Evolutionary conservation across 2,888 invertebrate genomes (phyloP).

Genomic region (Drosophila nr. perissopoda): DNA sequence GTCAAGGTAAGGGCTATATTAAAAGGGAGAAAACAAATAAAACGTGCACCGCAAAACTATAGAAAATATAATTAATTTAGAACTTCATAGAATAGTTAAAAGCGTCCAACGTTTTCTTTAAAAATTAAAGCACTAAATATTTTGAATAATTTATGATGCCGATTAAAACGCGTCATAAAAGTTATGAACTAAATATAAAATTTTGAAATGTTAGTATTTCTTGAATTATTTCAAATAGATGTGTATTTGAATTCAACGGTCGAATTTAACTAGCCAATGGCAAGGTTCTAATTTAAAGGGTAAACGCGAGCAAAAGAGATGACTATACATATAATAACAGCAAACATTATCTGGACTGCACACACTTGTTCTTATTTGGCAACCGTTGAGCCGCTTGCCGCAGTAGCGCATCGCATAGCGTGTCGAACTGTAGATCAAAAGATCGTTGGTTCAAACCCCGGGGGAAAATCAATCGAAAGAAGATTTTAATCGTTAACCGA

Average conservation of each 20-base stretch:
- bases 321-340: not conserved
- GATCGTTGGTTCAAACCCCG: slow-evolving; percentile 54
- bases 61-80: slow-evolving; percentile 20
- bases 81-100: slow-evolving; percentile 30
- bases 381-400: not conserved
- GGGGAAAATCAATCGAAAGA: too few species aligned
- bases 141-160: slow-evolving; percentile 8
- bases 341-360: not conserved
- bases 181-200: not conserved
- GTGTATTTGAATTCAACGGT: slow-evolving; percentile 4
- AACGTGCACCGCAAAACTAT: slow-evolving; percentile 23
- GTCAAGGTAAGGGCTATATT: slow-evolving; percentile 32
- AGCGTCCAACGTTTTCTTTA: slow-evolving; percentile 1
- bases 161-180: not conserved
- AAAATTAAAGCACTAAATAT: not conserved
- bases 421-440: slow-evolving; percentile 70
- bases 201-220: not conserved
- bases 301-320: slow-evolving; percentile 19
- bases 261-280: slow-evolving; percentile 1
- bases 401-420: slow-evolving; percentile 70
- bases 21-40: slow-evolving; percentile 21
- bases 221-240: not conserved
- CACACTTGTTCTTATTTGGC: not conserved
- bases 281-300: not conserved
- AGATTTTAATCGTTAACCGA: not conserved